Evolutionary conservation across 2,113 vertebrate genomes (phyloP).

Genomic region (Hiodon tergisus): DNA sequence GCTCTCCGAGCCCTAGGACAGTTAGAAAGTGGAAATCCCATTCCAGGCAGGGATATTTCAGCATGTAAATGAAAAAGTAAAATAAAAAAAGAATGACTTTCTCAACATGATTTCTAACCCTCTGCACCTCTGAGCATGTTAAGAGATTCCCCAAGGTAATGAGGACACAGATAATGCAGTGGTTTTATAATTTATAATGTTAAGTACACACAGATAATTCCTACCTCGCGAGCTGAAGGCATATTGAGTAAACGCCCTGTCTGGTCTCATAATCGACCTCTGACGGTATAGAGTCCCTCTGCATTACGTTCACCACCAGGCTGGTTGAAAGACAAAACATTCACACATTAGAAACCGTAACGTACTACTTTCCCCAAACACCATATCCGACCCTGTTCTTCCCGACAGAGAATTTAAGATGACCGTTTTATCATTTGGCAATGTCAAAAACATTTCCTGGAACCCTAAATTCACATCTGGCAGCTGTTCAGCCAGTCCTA

Average conservation of each 20-base stretch:
- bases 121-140: no score
- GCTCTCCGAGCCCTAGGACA: neutral
- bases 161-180: no score
- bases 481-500: constrained; percentile 41
- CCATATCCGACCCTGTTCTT: neutral
- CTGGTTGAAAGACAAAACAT: constrained; percentile 55
- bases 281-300: constrained; percentile 94
- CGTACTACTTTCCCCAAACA: neutral
- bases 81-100: neutral
- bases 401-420: neutral
- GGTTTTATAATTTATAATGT: neutral
- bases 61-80: neutral
- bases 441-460: no score
- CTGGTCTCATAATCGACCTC: constrained; percentile 98
- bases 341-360: neutral
- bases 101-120: neutral
- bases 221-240: constrained; percentile 91
- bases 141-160: no score
- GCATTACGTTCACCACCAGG: constrained; percentile 98
- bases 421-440: no score
- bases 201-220: neutral
- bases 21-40: neutral
- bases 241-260: constrained; percentile 97
- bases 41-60: neutral
- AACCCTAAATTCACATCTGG: no score